phyloP scores from a whole-genome alignment of 2,888 invertebrate genomes.

The Ptychoptera contaminata region DNA sequence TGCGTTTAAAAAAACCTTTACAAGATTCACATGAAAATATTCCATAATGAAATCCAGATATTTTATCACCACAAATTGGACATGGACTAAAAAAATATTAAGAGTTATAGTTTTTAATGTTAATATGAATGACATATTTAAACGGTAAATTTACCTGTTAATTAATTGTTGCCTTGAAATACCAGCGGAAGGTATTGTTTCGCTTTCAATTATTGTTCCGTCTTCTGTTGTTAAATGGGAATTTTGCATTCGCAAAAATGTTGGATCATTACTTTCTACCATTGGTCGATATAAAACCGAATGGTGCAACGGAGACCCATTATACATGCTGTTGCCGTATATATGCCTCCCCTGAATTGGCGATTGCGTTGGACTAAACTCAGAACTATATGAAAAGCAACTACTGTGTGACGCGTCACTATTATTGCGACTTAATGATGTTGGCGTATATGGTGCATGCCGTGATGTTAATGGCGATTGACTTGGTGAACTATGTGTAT shows the following conservation, averaged over 20 bases:
- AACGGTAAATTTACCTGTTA: constrained; percentile 29
- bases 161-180: constrained; percentile 80
- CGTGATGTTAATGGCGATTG: constrained; percentile 75
- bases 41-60: constrained; percentile 94
- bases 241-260: constrained; percentile 11
- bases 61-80: constrained; percentile 90
- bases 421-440: constrained; percentile 73
- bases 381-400: constrained; percentile 72
- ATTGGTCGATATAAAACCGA: constrained; percentile 38
- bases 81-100: constrained; percentile 51
- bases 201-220: constrained; percentile 20
- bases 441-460: constrained; percentile 64
- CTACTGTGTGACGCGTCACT: constrained; percentile 83
- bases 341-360: constrained; percentile 58
- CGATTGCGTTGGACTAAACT: constrained; percentile 73
- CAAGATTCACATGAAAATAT: constrained; percentile 97
- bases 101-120: not conserved
- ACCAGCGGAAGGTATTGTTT: constrained; percentile 42
- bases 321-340: constrained; percentile 20
- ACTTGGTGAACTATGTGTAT: constrained; percentile 64
- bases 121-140: too few relatives aligned
- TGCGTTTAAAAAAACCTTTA: constrained; percentile 95
- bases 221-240: constrained; percentile 13
- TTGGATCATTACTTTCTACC: constrained; percentile 24
- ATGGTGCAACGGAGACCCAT: constrained; percentile 30